Conservation (phyloP, 2,888 invertebrate genomes). For the Taphrorychus bicolor region DNA sequence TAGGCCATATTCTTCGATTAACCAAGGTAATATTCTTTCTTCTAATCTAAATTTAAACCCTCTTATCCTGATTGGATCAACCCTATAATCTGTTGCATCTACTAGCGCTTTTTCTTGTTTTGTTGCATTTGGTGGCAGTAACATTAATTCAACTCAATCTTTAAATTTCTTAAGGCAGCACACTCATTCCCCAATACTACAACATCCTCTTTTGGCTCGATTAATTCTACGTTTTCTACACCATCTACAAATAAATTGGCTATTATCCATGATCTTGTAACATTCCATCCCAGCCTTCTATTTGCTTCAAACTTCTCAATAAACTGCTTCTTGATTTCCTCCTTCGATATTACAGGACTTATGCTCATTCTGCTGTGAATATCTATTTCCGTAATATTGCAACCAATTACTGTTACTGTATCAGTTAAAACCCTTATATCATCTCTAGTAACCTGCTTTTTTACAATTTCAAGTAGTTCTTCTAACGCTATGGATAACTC, state of each 20-base stretch:
- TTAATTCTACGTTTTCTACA: neutral
- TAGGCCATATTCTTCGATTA: constrained; percentile 13
- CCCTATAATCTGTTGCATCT: constrained; percentile 11
- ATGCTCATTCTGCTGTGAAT: constrained; percentile 10
- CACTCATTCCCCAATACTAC: constrained; percentile 13
- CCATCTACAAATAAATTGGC: constrained; percentile 1
- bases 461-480: neutral
- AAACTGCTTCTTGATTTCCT: constrained; percentile 8
- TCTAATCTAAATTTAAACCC: constrained; percentile 13
- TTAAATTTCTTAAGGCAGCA: constrained; percentile 16
- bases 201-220: constrained; percentile 12
- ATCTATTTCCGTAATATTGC: constrained; percentile 7
- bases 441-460: constrained; percentile 6
- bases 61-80: constrained; percentile 11
- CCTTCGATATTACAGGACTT: neutral
- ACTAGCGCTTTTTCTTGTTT: constrained; percentile 17
- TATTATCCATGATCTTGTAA: constrained; percentile 15
- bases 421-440: constrained; percentile 14
- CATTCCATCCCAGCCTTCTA: constrained; percentile 12
- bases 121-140: constrained; percentile 24
- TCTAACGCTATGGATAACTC: neutral
- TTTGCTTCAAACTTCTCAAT: constrained; percentile 5
- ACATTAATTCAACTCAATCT: constrained; percentile 17
- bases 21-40: constrained; percentile 8
- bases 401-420: constrained; percentile 14